These are phyloP conservation scores for Lycaena phlaeas DNA, from an alignment of 2,888 invertebrate species.

Conservation along the genomic window DNA sequence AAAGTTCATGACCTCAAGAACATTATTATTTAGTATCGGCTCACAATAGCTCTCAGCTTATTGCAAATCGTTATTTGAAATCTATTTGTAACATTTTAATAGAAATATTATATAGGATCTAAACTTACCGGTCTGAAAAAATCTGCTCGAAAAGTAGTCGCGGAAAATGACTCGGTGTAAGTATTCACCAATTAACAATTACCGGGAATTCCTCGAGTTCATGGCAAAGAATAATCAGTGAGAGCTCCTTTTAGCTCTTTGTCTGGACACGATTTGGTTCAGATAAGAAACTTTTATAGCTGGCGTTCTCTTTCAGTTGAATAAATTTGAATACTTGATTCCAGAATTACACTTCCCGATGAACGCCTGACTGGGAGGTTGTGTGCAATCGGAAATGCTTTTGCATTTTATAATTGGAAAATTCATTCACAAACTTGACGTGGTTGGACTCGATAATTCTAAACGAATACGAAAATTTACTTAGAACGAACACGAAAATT, in stretches of 20 bases:
- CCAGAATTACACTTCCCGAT: conserved; percentile 14
- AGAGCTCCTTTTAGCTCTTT: conserved; percentile 9
- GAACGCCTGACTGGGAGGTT: conserved; percentile 3
- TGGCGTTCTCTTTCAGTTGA: conserved; percentile 19
- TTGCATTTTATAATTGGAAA: conserved; percentile 8
- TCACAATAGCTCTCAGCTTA: too few relatives aligned
- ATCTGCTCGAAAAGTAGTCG: too few relatives aligned
- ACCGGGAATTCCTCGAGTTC: background rate
- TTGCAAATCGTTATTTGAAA: too few relatives aligned
- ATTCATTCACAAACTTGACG: too few relatives aligned
- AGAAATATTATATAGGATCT: too few relatives aligned
- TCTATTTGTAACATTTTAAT: too few relatives aligned
- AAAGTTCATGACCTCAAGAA: too few relatives aligned
- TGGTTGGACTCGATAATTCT: too few relatives aligned
- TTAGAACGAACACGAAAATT: too few relatives aligned
- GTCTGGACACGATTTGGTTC: background rate
- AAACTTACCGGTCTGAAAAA: too few relatives aligned
- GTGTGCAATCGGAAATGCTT: conserved; percentile 6
- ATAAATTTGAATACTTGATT: conserved; percentile 25
- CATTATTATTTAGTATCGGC: too few relatives aligned
- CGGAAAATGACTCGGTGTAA: background rate
- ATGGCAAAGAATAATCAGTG: conserved; percentile 4
- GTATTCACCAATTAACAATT: conserved; percentile 2
- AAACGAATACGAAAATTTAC: too few relatives aligned
- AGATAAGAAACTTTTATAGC: conserved; percentile 19